A percentile compares a stretch with the other conserved stretches of the same genome.
These are phyloP conservation scores for Capitella teleta DNA, from an alignment of 1,140 invertebrate species.

Conservation along the genomic window DNA sequence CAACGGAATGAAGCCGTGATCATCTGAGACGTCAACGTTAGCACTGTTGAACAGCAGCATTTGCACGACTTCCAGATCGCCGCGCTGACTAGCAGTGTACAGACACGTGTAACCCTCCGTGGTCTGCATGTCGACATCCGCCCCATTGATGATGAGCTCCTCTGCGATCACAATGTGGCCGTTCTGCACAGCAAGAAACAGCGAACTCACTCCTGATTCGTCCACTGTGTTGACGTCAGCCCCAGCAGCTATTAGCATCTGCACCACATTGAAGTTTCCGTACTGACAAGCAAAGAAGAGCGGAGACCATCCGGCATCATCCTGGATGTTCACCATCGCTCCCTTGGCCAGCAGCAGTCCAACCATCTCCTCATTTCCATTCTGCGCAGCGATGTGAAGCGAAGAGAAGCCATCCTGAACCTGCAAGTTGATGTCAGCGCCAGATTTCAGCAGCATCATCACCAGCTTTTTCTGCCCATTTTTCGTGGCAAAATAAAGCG, in stretches of 20 bases:
- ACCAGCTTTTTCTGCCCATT: not conserved
- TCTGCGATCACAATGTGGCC: slow-evolving; percentile 12
- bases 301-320: slow-evolving; percentile 12
- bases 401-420: slow-evolving; percentile 10
- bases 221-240: slow-evolving; percentile 6
- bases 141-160: slow-evolving; percentile 5
- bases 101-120: slow-evolving; percentile 8
- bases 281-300: slow-evolving; percentile 15
- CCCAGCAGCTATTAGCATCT: slow-evolving; percentile 4
- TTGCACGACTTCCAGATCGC: slow-evolving; percentile 13
- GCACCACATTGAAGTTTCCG: slow-evolving; percentile 11
- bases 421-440: slow-evolving; percentile 1
- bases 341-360: slow-evolving; percentile 4
- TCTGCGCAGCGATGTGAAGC: slow-evolving; percentile 14
- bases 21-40: slow-evolving; percentile 7
- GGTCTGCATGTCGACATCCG: slow-evolving; percentile 6
- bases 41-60: slow-evolving; percentile 14
- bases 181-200: slow-evolving; percentile 14
- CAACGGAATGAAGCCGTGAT: slow-evolving; percentile 12
- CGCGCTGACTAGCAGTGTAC: slow-evolving; percentile 10
- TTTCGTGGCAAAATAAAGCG: slow-evolving; percentile 10
- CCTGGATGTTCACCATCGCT: slow-evolving; percentile 7
- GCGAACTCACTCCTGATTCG: slow-evolving; percentile 2
- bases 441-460: slow-evolving; percentile 3
- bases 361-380: slow-evolving; percentile 10